These are phyloP conservation scores for Lottia gigantea DNA, from an alignment of 2,888 invertebrate species.

Conservation along the genomic window DNA sequence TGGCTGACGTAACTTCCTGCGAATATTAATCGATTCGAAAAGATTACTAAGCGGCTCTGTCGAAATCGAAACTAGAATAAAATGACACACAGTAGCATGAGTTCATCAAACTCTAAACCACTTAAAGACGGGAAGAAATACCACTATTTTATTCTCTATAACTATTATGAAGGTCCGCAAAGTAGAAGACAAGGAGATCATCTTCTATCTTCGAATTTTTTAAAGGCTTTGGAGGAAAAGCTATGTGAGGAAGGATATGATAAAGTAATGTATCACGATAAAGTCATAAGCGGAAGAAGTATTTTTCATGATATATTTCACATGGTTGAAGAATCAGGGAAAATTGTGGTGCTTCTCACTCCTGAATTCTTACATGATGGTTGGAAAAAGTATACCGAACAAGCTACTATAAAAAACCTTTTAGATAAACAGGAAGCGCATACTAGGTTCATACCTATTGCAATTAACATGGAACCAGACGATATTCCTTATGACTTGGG, in stretches of 20 bases:
- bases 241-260: neutral
- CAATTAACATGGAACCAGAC: neutral
- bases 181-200: neutral
- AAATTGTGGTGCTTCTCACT: neutral
- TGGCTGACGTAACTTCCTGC: no score
- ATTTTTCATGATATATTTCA: neutral
- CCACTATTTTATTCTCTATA: neutral
- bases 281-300: neutral
- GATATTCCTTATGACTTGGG: neutral
- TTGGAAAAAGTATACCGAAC: neutral
- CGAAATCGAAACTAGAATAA: no score
- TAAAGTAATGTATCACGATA: neutral
- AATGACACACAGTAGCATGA: no score
- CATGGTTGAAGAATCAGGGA: neutral
- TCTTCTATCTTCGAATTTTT: neutral
- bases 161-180: neutral
- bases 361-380: neutral
- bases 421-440: neutral
- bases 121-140: neutral
- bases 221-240: neutral
- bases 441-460: neutral
- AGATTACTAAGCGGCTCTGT: no score
- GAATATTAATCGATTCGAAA: no score
- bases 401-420: neutral
- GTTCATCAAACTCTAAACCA: neutral